Conservation (phyloP, 2,797 vertebrate genomes). For the Pseudomugil tenellus region DNA sequence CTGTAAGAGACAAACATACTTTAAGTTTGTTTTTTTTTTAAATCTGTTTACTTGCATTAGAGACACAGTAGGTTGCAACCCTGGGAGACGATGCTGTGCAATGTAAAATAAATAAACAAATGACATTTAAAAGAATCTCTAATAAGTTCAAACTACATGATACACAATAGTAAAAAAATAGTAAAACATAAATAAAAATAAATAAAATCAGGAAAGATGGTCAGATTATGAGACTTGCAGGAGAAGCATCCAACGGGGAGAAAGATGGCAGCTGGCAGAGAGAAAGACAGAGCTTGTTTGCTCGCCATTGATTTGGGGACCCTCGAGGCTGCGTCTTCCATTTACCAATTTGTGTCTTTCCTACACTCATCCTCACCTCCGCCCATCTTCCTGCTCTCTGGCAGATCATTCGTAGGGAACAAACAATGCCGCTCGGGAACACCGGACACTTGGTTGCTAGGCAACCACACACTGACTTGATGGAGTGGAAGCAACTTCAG, state of each 20-base stretch:
- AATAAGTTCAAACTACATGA: constrained; percentile 41
- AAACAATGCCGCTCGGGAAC: constrained; percentile 83
- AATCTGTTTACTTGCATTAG: constrained; percentile 13
- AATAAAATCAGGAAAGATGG: constrained; percentile 26
- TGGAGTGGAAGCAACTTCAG: constrained; percentile 83
- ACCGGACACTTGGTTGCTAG: constrained; percentile 83
- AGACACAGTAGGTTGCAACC: constrained; percentile 30
- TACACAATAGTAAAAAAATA: constrained; percentile 21
- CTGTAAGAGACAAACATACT: too few relatives aligned
- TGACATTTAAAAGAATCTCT: constrained; percentile 21
- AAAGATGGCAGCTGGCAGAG: constrained; percentile 61
- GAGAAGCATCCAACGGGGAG: constrained; percentile 43
- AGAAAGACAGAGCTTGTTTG: constrained; percentile 76
- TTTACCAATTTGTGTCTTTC: constrained; percentile 87
- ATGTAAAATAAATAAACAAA: constrained; percentile 42
- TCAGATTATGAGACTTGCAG: constrained; percentile 43
- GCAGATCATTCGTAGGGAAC: constrained; percentile 81
- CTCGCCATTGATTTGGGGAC: constrained; percentile 83
- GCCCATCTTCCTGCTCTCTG: constrained; percentile 71
- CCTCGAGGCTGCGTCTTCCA: constrained; percentile 81
- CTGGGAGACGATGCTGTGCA: constrained; percentile 30
- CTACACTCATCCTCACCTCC: constrained; percentile 75
- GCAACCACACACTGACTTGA: constrained; percentile 85
- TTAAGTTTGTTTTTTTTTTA: neutral
- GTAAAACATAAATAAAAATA: constrained; percentile 1